Percentiles rank a stretch among this genome's conserved stretches.
phyloP scores from a whole-genome alignment of 2,113 vertebrate genomes.

The Pomatostomus ruficeps region DNA sequence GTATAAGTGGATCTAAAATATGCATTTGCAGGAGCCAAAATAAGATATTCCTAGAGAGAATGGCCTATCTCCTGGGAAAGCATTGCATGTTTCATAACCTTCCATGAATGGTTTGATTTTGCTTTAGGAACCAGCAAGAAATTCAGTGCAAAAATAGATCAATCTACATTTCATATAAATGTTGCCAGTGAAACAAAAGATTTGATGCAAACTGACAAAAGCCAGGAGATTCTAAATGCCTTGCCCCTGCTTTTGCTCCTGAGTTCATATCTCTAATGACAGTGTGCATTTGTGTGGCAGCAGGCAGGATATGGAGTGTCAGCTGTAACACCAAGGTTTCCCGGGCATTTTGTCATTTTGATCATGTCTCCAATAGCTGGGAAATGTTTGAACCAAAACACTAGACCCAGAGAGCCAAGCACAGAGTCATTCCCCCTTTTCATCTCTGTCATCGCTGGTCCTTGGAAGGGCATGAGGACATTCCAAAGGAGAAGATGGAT shows the following conservation, averaged over 20 bases:
- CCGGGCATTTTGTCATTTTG: not conserved
- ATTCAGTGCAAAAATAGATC: not conserved
- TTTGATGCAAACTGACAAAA: slow-evolving; percentile 19
- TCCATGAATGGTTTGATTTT: not conserved
- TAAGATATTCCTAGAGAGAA: slow-evolving; percentile 45
- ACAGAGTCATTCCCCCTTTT: not conserved
- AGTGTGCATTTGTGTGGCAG: not conserved
- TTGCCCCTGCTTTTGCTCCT: not conserved
- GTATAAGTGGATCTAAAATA: slow-evolving; percentile 14
- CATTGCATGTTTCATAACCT: not conserved
- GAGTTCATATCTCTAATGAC: not conserved
- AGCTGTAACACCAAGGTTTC: accelerated
- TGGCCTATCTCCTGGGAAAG: not conserved
- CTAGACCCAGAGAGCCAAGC: not conserved
- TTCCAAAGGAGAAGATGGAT: not conserved
- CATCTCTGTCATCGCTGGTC: not conserved
- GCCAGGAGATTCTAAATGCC: not conserved
- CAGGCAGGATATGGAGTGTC: not conserved
- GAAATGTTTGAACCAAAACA: not conserved
- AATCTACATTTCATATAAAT: not conserved
- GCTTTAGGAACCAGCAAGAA: not conserved
- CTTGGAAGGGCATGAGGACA: not conserved
- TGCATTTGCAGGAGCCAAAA: not conserved
- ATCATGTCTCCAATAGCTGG: not conserved
- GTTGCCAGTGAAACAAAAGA: not conserved